Percentiles rank a stretch among this genome's conserved stretches.
phyloP scores from a whole-genome alignment of 2,113 vertebrate species.

The Callopanchax toddi region DNA sequence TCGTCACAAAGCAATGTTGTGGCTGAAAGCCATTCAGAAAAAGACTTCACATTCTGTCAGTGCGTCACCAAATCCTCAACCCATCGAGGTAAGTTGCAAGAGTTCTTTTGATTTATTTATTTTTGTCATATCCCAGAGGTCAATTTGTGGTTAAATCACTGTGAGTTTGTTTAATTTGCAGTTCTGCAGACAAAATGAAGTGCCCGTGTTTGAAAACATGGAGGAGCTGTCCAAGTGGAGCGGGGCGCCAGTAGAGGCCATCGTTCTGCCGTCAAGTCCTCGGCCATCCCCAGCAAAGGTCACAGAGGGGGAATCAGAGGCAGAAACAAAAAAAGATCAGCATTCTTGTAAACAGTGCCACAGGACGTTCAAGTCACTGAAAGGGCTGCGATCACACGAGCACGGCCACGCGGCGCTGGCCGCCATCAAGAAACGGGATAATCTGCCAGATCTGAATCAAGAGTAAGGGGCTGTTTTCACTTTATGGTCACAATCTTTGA shows the following conservation, averaged over 20 bases:
- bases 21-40: constrained; percentile 45
- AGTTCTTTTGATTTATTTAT: not conserved
- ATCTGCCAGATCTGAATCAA: constrained; percentile 82
- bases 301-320: not conserved
- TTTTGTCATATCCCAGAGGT: not conserved
- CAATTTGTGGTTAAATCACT: not conserved
- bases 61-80: constrained; percentile 44
- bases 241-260: not conserved
- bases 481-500: too few species aligned
- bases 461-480: too few species aligned
- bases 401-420: constrained; percentile 89
- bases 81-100: constrained; percentile 74
- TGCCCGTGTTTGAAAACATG: not conserved
- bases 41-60: accelerated
- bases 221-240: constrained; percentile 16
- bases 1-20: constrained; percentile 82
- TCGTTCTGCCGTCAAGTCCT: not conserved
- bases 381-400: constrained; percentile 89
- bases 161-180: constrained; percentile 19
- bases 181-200: constrained; percentile 10
- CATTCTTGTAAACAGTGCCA: constrained; percentile 86
- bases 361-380: constrained; percentile 87
- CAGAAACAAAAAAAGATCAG: constrained; percentile 49
- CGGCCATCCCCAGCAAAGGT: not conserved
- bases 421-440: constrained; percentile 86